These are phyloP conservation scores for Megalonaias nervosa DNA, from an alignment of 1,140 invertebrate species.

Conservation along the genomic window DNA sequence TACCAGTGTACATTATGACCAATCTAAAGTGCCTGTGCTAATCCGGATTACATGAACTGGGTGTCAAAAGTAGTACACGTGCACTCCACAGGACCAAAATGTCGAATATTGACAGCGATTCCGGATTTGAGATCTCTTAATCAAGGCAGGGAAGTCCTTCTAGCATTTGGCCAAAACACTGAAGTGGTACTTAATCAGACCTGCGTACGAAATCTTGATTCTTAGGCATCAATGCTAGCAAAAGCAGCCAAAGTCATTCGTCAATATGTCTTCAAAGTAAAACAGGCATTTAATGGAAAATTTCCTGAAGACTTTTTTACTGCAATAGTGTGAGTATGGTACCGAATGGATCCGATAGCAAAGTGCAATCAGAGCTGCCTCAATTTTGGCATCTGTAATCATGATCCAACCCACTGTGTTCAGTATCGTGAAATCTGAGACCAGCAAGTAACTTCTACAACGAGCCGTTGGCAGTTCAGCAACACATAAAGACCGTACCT, in stretches of 20 bases:
- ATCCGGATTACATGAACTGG: background rate
- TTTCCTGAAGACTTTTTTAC: background rate
- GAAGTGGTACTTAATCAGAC: background rate
- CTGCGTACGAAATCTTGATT: background rate
- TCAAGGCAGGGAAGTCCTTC: background rate
- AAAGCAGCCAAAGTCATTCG: slow-evolving; percentile 1
- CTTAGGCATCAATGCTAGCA: background rate
- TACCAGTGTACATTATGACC: too few species aligned
- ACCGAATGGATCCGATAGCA: background rate
- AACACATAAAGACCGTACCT: background rate
- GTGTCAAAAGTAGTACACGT: background rate
- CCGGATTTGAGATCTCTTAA: background rate
- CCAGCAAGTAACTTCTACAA: too few species aligned
- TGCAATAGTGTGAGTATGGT: background rate
- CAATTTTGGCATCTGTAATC: background rate
- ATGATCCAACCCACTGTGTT: slow-evolving; percentile 7
- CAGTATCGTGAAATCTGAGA: background rate
- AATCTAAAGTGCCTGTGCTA: background rate
- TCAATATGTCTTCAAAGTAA: background rate
- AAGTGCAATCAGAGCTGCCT: slow-evolving; percentile 1
- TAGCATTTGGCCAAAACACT: background rate
- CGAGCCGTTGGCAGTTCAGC: background rate
- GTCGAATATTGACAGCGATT: background rate
- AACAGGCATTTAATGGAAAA: background rate
- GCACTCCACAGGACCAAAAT: background rate